Evolutionary conservation across 2,797 vertebrate species (phyloP), one percentile per base, ranked within the genome.

Genomic region (Danio jaintianensis): DNA sequence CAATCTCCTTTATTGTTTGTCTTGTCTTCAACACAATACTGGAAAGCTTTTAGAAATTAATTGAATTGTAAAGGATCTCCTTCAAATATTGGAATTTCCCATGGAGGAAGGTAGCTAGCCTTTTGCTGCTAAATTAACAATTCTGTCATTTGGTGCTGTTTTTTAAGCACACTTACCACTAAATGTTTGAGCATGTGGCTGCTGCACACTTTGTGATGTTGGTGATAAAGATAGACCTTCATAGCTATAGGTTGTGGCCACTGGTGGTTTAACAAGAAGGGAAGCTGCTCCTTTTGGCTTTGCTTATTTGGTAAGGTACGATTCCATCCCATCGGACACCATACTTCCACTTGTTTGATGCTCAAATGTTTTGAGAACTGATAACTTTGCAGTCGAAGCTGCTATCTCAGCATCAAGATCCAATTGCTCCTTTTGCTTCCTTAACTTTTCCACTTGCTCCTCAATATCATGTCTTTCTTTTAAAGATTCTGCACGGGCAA

Each of bases 61-160:
- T 15, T 58, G 18, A 36, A 62, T 42, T 61, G 40, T 43, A 63
- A 40, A 20, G 20, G 55, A 62, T 72, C 56, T 6, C 38, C 56
- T 12, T 52, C 56, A 71, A 79, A 79, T 29, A 79, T 10, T 40
- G 55, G 45, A 71, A 72, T 42, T 16, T 62, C 45, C 62, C 2
- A 15, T 50, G 43, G 12, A 61, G 67, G 76, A 4, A 70, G 45
- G 45, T 16, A 45, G 16, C 7, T n/a, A 45, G 22, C 9, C 59
- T 43, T n/a, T 78, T 15, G n/a, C 9, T 78, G 63, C 36, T 68
- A 50, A n/a, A 78, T 66, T 20, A 78, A 12, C 40, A 68, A 55
- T 9, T n/a, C 6, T 43, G 63, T 22, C n/a, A 78, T 78, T 40
- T 42, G 29, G 13, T 59, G 43, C 29, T 58, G 62, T 11, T 43